Evolutionary conservation across 2,113 vertebrate genomes (phyloP).

Genomic region (Poecilia latipinna): DNA sequence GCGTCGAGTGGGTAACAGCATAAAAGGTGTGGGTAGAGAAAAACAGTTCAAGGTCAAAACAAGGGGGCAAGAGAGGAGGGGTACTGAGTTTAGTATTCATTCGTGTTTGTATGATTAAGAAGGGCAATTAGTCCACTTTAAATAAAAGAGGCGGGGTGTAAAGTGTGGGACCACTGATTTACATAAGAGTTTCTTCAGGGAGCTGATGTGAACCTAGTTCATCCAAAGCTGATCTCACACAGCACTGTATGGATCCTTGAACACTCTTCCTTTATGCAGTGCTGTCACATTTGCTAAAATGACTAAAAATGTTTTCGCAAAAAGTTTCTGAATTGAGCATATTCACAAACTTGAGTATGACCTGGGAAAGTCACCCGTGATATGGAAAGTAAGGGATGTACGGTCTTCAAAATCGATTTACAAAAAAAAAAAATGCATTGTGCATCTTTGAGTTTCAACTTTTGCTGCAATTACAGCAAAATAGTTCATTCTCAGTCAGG

Average conservation of each 20-base stretch:
- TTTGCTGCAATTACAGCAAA: too few species aligned
- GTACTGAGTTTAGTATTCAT: slow-evolving; percentile 61
- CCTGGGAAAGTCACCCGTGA: too few species aligned
- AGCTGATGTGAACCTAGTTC: slow-evolving; percentile 37
- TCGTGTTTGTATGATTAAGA: slow-evolving; percentile 65
- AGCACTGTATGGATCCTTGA: slow-evolving; percentile 6
- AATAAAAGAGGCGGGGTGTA: slow-evolving; percentile 48
- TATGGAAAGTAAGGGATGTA: too few species aligned
- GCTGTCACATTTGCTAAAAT: background rate
- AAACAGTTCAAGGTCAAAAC: slow-evolving; percentile 48
- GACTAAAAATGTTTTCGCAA: background rate
- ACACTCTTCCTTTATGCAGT: slow-evolving; percentile 16
- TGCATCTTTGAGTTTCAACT: too few species aligned
- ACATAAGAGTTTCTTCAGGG: slow-evolving; percentile 44
- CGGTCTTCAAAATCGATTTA: too few species aligned
- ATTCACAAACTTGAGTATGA: too few species aligned
- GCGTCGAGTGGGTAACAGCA: slow-evolving; percentile 50
- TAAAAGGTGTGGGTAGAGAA: slow-evolving; percentile 56
- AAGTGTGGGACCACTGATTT: slow-evolving; percentile 56
- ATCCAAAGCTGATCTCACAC: slow-evolving; percentile 32
- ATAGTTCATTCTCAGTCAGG: too few species aligned
- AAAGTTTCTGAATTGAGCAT: background rate
- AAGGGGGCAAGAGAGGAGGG: slow-evolving; percentile 28
- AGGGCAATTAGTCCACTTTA: slow-evolving; percentile 73
- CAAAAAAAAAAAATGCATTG: too few species aligned